phyloP scores from a whole-genome alignment of 2,113 vertebrate genomes.

The Variabilichromis moorii region DNA sequence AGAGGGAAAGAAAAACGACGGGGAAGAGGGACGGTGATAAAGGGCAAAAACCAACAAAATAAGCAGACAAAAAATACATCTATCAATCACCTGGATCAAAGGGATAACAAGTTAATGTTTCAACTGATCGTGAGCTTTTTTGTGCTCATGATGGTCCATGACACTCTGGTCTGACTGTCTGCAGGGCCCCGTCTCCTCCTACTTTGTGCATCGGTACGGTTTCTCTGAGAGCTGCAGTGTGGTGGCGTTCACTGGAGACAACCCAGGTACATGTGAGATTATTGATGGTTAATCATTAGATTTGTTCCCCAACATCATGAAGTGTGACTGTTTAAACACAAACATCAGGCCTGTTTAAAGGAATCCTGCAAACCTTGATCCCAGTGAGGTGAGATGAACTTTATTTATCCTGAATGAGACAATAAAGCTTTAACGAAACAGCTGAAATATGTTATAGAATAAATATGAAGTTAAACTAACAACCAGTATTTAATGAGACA shows the following conservation, averaged over 20 bases:
- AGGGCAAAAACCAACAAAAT: no score
- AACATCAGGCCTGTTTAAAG: neutral
- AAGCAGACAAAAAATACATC: neutral
- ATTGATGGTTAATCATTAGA: neutral
- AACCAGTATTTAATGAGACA: rapidly evolving
- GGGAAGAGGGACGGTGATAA: no score
- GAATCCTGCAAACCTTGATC: neutral
- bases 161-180: neutral
- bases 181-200: slow-evolving; percentile 81
- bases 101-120: neutral
- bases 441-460: neutral
- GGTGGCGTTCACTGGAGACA: slow-evolving; percentile 92
- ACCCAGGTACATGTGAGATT: slow-evolving; percentile 72
- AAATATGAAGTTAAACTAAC: neutral
- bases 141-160: neutral
- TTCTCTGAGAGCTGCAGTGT: slow-evolving; percentile 80
- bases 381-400: neutral
- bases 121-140: neutral
- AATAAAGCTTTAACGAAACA: neutral
- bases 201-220: slow-evolving; percentile 76
- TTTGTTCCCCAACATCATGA: neutral
- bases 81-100: neutral
- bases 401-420: neutral
- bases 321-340: neutral
- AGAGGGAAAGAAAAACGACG: no score